Evolutionary conservation across 2,888 invertebrate genomes (phyloP), one percentile per base, ranked within the genome.

Genomic region (Athalia rosae): DNA sequence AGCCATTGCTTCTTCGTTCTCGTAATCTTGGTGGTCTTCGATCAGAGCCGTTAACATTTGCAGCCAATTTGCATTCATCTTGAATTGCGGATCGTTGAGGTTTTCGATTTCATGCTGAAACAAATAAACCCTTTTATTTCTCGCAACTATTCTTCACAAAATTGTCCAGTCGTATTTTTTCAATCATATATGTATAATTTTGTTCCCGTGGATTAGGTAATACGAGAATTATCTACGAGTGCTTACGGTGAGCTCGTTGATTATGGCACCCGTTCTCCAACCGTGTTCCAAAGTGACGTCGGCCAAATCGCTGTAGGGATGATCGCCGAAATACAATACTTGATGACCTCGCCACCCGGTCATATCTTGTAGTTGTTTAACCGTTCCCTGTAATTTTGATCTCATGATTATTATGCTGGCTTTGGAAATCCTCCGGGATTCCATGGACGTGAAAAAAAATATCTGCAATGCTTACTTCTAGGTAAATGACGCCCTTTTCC

Each of bases 261-360:
- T 98, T 81, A 99, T 98, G 56, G 99, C 99, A 0, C 98, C 99
- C 4, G 99, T 99, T 83, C 98, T 93, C 99, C 99, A 99, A 71
- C 98, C 98, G 90, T 98, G 98, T 87, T 98, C 96, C 53, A 98
- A 91, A 0, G 98, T 98, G 58, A 98, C 97, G 91, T 99, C 98
- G 7, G 98, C 99, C 78, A 99, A 92, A 91, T 99, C 99, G 86
- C 95, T 97, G 91, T 98, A 99, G 0, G 99, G 98, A 91, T 99
- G 99, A 91, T 99, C 99, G 0, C 99, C 99, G 91, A 99, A 99
- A 90, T 99, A 99, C 41, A 99, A 91, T 61, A 99, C 98, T 85
- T 96, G 95, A 85, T 96, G 95, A 0, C 98, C 98, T 77, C 93
- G 91, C 98, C 98, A 99, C 0, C 96, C 97, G 0, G 98, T 99